phyloP scores from a whole-genome alignment of 1,140 invertebrate genomes.

The Drosophila funebris region DNA sequence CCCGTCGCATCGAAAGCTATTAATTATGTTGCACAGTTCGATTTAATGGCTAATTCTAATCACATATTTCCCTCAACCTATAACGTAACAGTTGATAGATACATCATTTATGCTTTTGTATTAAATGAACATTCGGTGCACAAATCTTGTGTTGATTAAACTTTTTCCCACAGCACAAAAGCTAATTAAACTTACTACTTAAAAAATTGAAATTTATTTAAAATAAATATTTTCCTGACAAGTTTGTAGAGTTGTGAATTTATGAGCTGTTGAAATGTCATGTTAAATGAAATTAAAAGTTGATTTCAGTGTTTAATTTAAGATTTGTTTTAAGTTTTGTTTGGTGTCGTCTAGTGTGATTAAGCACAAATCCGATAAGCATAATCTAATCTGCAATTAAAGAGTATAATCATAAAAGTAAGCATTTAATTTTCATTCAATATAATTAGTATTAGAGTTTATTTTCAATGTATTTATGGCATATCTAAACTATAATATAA shows the following conservation, averaged over 20 bases:
- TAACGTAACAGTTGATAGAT: background rate
- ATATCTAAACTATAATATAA: too few species aligned
- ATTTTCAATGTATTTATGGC: too few species aligned
- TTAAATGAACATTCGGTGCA: too few species aligned
- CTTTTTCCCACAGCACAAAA: background rate
- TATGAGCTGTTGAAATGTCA: background rate
- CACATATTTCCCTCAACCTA: background rate
- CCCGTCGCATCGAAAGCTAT: background rate
- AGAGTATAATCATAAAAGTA: too few species aligned
- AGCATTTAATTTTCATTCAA: too few species aligned
- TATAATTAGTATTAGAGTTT: too few species aligned
- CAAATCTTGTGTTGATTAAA: too few species aligned
- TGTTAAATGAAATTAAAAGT: slow-evolving; percentile 1
- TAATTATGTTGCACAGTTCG: slow-evolving; percentile 11
- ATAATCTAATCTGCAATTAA: too few species aligned
- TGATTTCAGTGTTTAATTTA: background rate
- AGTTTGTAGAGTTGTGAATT: background rate
- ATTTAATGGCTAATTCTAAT: slow-evolving; percentile 10
- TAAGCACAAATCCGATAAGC: too few species aligned
- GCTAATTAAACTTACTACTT: background rate
- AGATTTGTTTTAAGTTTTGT: background rate
- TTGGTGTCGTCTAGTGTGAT: background rate
- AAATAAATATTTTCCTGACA: background rate
- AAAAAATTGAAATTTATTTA: background rate
- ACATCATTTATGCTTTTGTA: background rate